Conservation (phyloP, 2,888 invertebrate genomes). For the Phengaris arion region DNA sequence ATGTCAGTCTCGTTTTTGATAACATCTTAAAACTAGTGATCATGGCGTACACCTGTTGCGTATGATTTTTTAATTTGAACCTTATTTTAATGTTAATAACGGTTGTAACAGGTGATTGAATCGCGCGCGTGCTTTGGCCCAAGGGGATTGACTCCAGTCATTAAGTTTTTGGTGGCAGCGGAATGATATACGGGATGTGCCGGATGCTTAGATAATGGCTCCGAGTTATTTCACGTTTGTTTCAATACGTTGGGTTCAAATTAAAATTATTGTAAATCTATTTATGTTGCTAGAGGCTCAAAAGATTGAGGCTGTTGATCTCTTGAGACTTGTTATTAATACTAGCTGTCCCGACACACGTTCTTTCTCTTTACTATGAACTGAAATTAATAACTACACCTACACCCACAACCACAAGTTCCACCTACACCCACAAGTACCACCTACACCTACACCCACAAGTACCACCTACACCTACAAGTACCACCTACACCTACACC, state of each 20-base stretch:
- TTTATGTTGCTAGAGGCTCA: background rate
- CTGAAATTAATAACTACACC: too few relatives aligned
- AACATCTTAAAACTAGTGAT: constrained; percentile 48
- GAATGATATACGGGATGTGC: constrained; percentile 68
- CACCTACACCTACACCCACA: too few relatives aligned
- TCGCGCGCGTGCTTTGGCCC: constrained; percentile 53
- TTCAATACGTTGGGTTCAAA: background rate
- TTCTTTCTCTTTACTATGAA: too few relatives aligned
- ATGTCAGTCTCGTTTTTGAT: constrained; percentile 53
- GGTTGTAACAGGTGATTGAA: constrained; percentile 34
- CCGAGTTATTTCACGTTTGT: constrained; percentile 37
- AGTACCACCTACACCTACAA: too few relatives aligned
- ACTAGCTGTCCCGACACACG: background rate
- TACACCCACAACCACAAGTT: too few relatives aligned
- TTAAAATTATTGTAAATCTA: background rate
- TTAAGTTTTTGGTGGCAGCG: constrained; percentile 67
- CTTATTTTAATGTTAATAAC: constrained; percentile 31
- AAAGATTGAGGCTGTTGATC: background rate
- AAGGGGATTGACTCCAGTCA: constrained; percentile 70
- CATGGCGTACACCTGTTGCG: constrained; percentile 41
- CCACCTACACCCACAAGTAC: too few relatives aligned
- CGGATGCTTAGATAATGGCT: constrained; percentile 58
- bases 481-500: too few relatives aligned
- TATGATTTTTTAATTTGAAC: constrained; percentile 27
- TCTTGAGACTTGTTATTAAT: background rate